phyloP scores from a whole-genome alignment of 2,888 invertebrate species.

The Eilema depressum region DNA sequence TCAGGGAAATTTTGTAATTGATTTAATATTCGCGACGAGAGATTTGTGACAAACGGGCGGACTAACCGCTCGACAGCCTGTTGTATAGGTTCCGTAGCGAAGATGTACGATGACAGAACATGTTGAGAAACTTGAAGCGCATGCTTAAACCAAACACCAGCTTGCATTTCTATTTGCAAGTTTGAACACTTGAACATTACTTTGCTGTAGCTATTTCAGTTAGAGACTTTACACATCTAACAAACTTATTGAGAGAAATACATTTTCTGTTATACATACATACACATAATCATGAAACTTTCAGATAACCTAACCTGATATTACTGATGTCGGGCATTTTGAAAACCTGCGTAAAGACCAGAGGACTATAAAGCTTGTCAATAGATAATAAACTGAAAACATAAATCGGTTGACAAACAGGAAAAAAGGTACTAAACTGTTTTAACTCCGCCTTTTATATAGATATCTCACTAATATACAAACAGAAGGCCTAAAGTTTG shows the following conservation, averaged over 20 bases:
- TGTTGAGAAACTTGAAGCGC: neutral
- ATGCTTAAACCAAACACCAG: neutral
- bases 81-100: neutral
- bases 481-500: neutral
- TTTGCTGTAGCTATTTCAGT: neutral
- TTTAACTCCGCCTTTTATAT: neutral
- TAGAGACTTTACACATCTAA: neutral
- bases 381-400: too few species aligned
- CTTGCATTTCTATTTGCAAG: neutral
- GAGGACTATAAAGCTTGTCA: too few species aligned
- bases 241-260: too few species aligned
- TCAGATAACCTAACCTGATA: too few species aligned
- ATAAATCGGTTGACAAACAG: neutral
- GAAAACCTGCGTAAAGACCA: too few species aligned
- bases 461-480: neutral
- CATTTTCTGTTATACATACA: neutral
- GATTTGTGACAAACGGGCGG: too few species aligned
- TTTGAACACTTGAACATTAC: too few species aligned
- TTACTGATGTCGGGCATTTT: too few species aligned
- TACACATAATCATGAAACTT: too few species aligned
- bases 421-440: neutral
- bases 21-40: too few species aligned
- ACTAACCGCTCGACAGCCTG: too few species aligned
- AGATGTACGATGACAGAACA: neutral
- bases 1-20: neutral